Evolutionary conservation across 2,797 vertebrate genomes (phyloP).

Genomic region (Myiothlypis coronata): DNA sequence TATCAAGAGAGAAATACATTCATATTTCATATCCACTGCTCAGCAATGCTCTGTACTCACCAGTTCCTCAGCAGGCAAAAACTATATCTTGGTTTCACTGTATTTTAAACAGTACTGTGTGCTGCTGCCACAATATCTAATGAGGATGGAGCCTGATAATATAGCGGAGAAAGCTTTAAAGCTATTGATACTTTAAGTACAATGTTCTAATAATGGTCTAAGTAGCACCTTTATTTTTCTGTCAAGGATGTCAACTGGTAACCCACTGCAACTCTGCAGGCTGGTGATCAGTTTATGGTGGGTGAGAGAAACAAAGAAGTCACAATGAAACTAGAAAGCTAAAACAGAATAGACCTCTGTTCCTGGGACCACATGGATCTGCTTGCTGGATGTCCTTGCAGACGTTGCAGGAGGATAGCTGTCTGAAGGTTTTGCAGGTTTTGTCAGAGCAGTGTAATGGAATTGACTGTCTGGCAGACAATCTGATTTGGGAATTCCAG

Average conservation of each 20-base stretch:
- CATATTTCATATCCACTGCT: not conserved
- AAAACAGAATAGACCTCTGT: not conserved
- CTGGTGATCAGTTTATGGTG: not conserved
- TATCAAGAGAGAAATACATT: not conserved
- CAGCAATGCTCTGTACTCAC: not conserved
- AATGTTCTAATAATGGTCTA: not conserved
- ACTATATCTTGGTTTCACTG: not conserved
- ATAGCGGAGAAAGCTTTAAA: not conserved
- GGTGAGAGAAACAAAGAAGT: not conserved
- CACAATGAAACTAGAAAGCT: not conserved
- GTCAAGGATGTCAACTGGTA: not conserved
- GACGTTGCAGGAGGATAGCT: not conserved
- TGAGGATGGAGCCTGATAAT: not conserved
- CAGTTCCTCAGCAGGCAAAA: not conserved
- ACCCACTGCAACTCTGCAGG: not conserved
- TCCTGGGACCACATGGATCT: not conserved
- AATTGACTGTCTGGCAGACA: slow-evolving; percentile 48
- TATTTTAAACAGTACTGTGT: not conserved
- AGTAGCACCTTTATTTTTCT: not conserved
- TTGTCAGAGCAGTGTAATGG: slow-evolving; percentile 41
- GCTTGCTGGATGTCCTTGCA: not conserved
- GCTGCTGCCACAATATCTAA: not conserved
- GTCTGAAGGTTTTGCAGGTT: slow-evolving; percentile 44
- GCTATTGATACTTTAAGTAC: not conserved
- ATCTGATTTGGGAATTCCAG: slow-evolving; percentile 63